Conservation (phyloP, 2,113 vertebrate genomes). For the Fulica atra region DNA sequence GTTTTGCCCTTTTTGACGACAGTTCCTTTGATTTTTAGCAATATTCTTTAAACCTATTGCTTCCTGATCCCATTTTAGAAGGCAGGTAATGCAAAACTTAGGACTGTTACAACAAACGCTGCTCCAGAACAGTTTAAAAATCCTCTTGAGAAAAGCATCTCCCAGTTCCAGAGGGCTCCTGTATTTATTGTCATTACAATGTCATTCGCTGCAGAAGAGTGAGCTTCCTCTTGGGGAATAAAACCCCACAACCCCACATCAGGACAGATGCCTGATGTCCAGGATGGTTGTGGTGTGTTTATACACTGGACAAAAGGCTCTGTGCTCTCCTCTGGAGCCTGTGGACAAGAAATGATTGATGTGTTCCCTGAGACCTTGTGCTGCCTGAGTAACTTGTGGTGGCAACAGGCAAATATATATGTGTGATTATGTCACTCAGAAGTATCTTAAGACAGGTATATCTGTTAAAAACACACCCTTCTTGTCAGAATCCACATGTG, state of each 20-base stretch:
- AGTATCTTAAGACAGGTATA: not conserved
- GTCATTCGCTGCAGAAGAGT: not conserved
- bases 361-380: not conserved
- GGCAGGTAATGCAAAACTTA: not conserved
- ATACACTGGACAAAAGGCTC: not conserved
- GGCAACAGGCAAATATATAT: accelerated
- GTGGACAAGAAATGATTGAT: accelerated
- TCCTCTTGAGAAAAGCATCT: not conserved
- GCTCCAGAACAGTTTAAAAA: not conserved
- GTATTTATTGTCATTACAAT: not conserved
- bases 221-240: not conserved
- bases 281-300: not conserved
- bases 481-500: accelerated
- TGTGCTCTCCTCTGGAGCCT: accelerated
- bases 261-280: not conserved
- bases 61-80: not conserved
- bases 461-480: not conserved
- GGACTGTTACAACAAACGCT: not conserved
- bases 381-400: not conserved
- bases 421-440: not conserved
- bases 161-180: not conserved
- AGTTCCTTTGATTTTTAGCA: not conserved
- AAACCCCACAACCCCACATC: not conserved
- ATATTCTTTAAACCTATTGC: not conserved
- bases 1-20: not conserved